Base-by-base conservation (phyloP, 2,888 invertebrate species). In the Amphipyra berbera region DNA sequence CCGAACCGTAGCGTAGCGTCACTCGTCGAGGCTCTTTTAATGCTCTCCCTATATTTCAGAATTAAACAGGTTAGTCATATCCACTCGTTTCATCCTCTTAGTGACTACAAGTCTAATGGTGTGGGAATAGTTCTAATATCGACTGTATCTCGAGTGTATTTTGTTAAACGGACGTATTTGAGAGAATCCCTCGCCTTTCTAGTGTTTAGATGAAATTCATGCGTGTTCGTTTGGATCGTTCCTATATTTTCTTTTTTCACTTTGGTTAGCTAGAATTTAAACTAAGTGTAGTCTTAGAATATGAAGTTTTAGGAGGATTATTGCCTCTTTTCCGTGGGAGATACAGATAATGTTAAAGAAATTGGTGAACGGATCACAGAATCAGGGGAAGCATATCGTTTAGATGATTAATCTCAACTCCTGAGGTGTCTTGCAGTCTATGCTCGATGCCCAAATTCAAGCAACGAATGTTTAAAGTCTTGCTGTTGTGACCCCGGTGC, bases 71-170 rank as follows among this genome's bases (percentile, higher is more conserved):
- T 9, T 8, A 2, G 52, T 38, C 78, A 10, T 8, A 67, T 78
- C 78, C 69, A 70, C 9, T 38, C 0, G 0, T 61, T 69, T 9
- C n/a, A 14, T 8, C 13, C 9, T 66, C 60, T 0, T 9, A 21
- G 66, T 50, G 37, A 55, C 45, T 49, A 63, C 64, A 70, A 62
- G 50, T 69, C 66, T 80, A 71, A 79, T 78, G 58, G 76, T 46
- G 48, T 52, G 47, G 58, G 66, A 79, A 71, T 66, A 80, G 70
- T 78, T 73, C 64, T 80, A 78, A 79, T 73, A 73, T 76, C 66
- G 68, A 53, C 47, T 61, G 62, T 79, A 71, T 68, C 77, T 68
- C 55, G 71, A 10, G 44, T 74, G 47, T 74, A 79, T 74, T 79
- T 74, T 64, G 69, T 74, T 79, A 78, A 77, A 79, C 58, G 65